Evolutionary conservation across 2,888 invertebrate species (phyloP).

Genomic region (Cheiracanthium punctorium): DNA sequence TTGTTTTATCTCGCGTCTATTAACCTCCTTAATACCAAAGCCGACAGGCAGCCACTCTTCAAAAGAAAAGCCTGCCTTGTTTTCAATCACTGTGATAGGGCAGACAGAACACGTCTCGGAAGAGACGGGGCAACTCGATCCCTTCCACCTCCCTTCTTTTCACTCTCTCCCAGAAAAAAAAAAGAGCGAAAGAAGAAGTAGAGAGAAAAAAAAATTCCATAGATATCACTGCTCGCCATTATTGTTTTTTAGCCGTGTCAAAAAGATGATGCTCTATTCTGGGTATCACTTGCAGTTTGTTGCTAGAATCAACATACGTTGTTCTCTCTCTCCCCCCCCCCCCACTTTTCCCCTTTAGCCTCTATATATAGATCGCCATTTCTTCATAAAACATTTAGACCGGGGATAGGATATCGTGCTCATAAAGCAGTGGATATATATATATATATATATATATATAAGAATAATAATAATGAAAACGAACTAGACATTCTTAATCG

Average conservation of each 20-base stretch:
- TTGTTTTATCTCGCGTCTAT: slow-evolving; percentile 1
- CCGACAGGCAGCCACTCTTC: neutral
- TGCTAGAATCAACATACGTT: slow-evolving; percentile 68
- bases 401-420: slow-evolving; percentile 21
- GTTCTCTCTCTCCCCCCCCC: too few relatives aligned
- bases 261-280: slow-evolving; percentile 65
- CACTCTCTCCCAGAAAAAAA: neutral
- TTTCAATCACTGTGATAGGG: slow-evolving; percentile 67
- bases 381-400: slow-evolving; percentile 68
- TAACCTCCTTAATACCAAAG: neutral
- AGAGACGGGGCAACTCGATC: slow-evolving; percentile 49
- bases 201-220: slow-evolving; percentile 50
- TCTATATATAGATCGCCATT: slow-evolving; percentile 60
- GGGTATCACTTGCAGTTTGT: slow-evolving; percentile 46
- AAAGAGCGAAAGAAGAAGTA: slow-evolving; percentile 30
- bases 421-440: too few relatives aligned
- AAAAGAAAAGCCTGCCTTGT: slow-evolving; percentile 39
- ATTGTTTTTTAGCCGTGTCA: slow-evolving; percentile 69
- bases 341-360: slow-evolving; percentile 34
- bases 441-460: too few relatives aligned
- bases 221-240: slow-evolving; percentile 68
- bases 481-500: neutral
- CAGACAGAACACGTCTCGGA: slow-evolving; percentile 63
- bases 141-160: neutral
- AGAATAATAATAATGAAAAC: slow-evolving; percentile 7